These are phyloP conservation scores for Enteromius paludinosus DNA, from an alignment of 2,797 vertebrate species.

Conservation along the genomic window DNA sequence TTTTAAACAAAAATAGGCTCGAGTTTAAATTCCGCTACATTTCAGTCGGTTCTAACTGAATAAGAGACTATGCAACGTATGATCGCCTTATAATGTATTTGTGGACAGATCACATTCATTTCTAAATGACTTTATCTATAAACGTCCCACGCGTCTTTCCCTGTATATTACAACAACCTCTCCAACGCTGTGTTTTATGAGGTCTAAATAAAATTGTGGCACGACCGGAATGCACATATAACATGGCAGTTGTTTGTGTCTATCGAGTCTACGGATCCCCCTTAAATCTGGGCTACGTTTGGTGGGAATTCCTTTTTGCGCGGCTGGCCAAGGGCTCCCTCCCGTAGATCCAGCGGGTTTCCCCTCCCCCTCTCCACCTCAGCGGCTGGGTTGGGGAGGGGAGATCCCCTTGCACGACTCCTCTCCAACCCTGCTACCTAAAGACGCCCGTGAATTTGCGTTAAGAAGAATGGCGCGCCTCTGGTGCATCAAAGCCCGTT, in stretches of 20 bases:
- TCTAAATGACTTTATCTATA: background rate
- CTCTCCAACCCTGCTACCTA: constrained; percentile 77
- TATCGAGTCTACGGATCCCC: constrained; percentile 68
- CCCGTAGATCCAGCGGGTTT: constrained; percentile 76
- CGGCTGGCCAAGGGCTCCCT: constrained; percentile 76
- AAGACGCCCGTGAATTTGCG: constrained; percentile 66
- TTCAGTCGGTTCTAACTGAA: background rate
- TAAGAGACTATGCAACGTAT: background rate
- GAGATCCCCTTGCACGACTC: constrained; percentile 72
- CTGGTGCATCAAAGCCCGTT: constrained; percentile 28
- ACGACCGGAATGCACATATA: constrained; percentile 10
- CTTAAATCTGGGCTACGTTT: constrained; percentile 67
- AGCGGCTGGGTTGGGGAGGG: constrained; percentile 60
- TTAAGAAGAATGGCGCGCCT: constrained; percentile 56
- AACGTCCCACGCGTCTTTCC: background rate
- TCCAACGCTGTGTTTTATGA: constrained; percentile 10
- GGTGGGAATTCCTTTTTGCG: constrained; percentile 77
- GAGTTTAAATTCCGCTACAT: background rate
- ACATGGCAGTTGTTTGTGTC: constrained; percentile 58
- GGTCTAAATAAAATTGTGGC: constrained; percentile 23
- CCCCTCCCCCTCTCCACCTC: constrained; percentile 69
- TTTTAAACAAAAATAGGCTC: background rate
- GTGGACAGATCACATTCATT: background rate
- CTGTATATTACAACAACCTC: background rate
- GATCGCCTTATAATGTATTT: background rate